Percentiles rank a stretch among this genome's conserved stretches.
These are phyloP conservation scores for Protophormia terraenovae DNA, from an alignment of 2,888 invertebrate genomes.

Conservation along the genomic window DNA sequence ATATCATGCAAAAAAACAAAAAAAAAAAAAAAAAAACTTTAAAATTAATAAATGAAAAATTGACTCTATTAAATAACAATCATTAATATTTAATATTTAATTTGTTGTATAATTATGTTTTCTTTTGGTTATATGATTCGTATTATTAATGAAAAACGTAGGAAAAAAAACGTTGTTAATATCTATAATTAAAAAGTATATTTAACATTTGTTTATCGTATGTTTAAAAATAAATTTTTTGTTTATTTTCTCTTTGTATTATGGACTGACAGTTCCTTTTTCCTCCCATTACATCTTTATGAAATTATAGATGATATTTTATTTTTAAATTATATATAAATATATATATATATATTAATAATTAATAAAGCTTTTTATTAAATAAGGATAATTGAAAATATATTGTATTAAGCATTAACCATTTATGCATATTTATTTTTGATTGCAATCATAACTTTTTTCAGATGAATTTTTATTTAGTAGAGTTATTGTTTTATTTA, in stretches of 20 bases:
- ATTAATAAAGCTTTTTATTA: background rate
- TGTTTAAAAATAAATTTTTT: background rate
- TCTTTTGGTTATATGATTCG: background rate
- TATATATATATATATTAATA: no score
- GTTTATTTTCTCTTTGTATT: background rate
- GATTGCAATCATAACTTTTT: background rate
- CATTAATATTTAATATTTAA: background rate
- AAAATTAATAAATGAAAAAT: background rate
- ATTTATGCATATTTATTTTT: background rate
- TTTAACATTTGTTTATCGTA: background rate
- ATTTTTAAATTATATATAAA: no score
- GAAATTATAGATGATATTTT: background rate
- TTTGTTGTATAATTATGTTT: background rate
- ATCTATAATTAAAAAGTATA: conserved; percentile 16
- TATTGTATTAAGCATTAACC: background rate
- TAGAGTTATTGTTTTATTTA: background rate
- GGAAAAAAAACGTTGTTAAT: conserved; percentile 31
- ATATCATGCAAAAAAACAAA: no score
- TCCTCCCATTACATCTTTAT: background rate
- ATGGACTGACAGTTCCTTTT: background rate
- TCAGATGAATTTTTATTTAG: background rate
- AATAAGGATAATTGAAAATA: conserved; percentile 5
- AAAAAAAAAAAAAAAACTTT: no score
- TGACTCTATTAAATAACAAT: background rate
- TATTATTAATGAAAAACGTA: background rate